phyloP scores from a whole-genome alignment of 2,888 invertebrate species.

The Ichneumon xanthorius region DNA sequence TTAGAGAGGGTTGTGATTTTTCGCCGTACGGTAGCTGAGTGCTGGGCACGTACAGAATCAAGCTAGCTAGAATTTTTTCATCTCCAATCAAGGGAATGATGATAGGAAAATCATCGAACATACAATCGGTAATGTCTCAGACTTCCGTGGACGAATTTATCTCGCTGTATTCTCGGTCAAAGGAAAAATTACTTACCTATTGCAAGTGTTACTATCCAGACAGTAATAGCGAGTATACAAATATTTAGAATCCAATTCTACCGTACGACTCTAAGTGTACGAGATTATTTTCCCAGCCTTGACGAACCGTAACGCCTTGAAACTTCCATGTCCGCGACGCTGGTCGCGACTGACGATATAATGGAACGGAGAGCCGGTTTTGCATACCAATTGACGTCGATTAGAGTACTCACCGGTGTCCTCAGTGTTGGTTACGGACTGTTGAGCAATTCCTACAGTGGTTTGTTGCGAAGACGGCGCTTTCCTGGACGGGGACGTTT shows the following conservation, averaged over 20 bases:
- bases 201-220: background rate
- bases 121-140: no score
- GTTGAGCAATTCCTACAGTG: conserved; percentile 75
- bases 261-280: background rate
- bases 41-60: background rate
- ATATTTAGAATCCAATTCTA: background rate
- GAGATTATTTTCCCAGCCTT: conserved; percentile 5
- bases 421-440: conserved; percentile 78
- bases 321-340: background rate
- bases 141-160: no score
- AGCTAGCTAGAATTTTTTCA: background rate
- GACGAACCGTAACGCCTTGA: background rate
- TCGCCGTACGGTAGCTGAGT: no score
- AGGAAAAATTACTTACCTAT: background rate
- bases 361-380: background rate
- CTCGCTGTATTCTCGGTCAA: background rate
- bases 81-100: background rate
- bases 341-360: conserved; percentile 3
- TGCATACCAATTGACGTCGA: conserved; percentile 1
- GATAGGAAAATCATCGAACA: no score
- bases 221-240: background rate
- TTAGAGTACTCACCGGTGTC: conserved; percentile 82
- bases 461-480: conserved; percentile 72
- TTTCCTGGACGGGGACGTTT: conserved; percentile 87
- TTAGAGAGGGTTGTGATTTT: background rate